Percentiles rank a stretch among this genome's conserved stretches.
Conservation (phyloP, 2,797 vertebrate species). For the Pristis pectinata region DNA sequence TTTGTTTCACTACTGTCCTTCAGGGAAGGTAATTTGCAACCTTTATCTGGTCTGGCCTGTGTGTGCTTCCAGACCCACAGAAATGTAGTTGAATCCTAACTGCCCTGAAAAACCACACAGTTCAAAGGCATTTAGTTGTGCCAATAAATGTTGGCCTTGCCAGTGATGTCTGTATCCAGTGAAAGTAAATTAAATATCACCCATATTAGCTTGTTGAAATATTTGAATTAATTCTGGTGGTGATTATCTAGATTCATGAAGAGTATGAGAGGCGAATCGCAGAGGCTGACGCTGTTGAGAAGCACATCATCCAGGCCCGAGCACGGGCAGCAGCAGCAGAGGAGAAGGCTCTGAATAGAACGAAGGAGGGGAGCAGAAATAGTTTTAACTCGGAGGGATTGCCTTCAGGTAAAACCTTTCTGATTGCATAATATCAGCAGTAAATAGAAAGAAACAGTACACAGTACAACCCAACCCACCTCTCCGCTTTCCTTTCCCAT, state of each 20-base stretch:
- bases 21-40: too few relatives aligned
- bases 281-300: slow-evolving; percentile 66
- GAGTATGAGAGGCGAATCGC: slow-evolving; percentile 55
- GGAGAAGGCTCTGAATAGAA: slow-evolving; percentile 47
- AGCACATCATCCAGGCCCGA: slow-evolving; percentile 68
- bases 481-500: too few relatives aligned
- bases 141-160: too few relatives aligned
- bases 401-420: slow-evolving; percentile 59
- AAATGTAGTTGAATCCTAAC: too few relatives aligned
- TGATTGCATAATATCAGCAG: not conserved
- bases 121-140: too few relatives aligned
- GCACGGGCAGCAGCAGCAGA: slow-evolving; percentile 60
- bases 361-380: slow-evolving; percentile 48
- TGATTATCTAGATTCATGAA: slow-evolving; percentile 54
- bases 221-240: not conserved
- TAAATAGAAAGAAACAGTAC: not conserved
- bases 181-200: not conserved
- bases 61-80: too few relatives aligned
- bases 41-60: too few relatives aligned
- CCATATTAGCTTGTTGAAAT: not conserved
- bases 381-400: slow-evolving; percentile 47
- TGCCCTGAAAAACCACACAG: too few relatives aligned
- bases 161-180: too few relatives aligned
- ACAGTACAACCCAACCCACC: not conserved
- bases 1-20: too few relatives aligned